Evolutionary conservation across 2,797 vertebrate species (phyloP).

Genomic region (Schizothorax lantsangensis): DNA sequence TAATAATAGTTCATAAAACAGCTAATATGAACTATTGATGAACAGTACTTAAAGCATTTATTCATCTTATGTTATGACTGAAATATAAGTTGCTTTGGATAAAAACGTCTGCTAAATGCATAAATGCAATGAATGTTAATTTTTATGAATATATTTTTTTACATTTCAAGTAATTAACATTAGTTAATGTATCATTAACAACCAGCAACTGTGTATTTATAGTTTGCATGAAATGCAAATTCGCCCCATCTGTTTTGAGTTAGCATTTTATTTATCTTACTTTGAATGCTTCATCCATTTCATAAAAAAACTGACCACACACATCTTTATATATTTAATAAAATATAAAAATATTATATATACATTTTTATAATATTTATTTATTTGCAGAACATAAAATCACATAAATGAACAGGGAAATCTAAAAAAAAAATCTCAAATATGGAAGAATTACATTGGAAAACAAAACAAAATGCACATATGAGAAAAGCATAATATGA

Average conservation of each 20-base stretch:
- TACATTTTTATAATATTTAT: neutral
- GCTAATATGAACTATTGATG: neutral
- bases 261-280: neutral
- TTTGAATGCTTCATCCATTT: neutral
- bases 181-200: too few species aligned
- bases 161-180: neutral
- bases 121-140: neutral
- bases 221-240: neutral
- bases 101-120: neutral
- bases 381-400: neutral
- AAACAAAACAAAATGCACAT: neutral
- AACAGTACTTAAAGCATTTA: neutral
- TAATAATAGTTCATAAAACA: neutral
- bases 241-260: neutral
- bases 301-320: neutral
- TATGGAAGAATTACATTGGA: neutral
- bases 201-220: neutral
- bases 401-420: too few species aligned
- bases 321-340: neutral
- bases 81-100: neutral
- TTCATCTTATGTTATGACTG: neutral
- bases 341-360: too few species aligned
- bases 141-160: neutral
- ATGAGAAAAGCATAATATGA: neutral
- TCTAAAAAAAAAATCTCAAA: neutral